phyloP scores from a whole-genome alignment of 2,113 vertebrate genomes.

The Parotia lawesii region DNA sequence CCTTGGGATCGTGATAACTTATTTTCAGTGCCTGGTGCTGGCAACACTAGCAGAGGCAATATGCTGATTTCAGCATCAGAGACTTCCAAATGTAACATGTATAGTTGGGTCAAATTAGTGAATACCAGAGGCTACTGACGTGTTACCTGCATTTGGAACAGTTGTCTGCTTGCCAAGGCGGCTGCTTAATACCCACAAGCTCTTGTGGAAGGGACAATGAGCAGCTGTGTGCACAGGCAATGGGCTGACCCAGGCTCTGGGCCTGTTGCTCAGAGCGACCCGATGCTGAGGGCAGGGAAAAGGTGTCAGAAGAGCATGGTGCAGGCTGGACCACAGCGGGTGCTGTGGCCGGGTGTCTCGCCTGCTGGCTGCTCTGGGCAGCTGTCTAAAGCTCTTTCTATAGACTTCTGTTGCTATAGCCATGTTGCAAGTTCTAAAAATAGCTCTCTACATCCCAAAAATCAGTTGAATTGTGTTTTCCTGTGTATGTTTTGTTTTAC shows the following conservation, averaged over 20 bases:
- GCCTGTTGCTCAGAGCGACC: neutral
- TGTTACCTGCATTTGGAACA: neutral
- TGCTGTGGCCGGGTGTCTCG: neutral
- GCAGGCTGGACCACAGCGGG: neutral
- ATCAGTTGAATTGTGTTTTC: neutral
- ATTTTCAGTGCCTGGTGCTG: neutral
- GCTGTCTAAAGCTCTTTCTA: neutral
- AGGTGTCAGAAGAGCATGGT: neutral
- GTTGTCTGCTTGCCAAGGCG: neutral
- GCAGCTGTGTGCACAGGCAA: neutral
- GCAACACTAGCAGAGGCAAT: neutral
- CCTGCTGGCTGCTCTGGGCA: neutral
- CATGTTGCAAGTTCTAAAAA: neutral
- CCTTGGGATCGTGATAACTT: neutral
- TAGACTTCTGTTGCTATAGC: neutral
- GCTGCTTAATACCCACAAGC: neutral
- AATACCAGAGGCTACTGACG: neutral
- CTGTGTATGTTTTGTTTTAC: neutral
- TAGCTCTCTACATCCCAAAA: neutral
- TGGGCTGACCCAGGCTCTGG: neutral
- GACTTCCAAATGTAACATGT: neutral
- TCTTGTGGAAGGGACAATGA: fast-evolving
- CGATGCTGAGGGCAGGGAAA: neutral
- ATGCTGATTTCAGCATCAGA: neutral
- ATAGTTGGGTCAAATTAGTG: neutral